Conservation (phyloP, 2,113 vertebrate genomes). For the Bufo bufo region DNA sequence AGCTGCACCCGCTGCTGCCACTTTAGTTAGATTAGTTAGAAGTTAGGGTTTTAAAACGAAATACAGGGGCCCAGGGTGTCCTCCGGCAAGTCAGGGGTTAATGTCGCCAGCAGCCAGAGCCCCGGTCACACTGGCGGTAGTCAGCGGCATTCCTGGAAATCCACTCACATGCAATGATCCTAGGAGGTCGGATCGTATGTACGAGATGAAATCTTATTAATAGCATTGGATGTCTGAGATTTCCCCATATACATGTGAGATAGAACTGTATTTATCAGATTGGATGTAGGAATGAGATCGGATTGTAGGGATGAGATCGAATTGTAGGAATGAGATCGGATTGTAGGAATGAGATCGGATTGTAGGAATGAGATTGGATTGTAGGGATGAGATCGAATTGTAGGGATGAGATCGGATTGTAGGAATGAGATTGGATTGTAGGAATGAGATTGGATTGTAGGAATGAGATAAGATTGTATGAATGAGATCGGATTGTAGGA, state of each 20-base stretch:
- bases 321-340: background rate
- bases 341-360: too few relatives aligned
- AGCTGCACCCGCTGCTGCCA: background rate
- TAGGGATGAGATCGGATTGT: too few relatives aligned
- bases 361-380: too few relatives aligned
- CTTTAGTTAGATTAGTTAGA: background rate
- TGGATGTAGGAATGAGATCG: background rate
- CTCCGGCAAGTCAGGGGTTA: background rate
- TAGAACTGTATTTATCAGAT: background rate
- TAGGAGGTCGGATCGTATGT: too few relatives aligned
- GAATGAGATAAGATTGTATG: background rate
- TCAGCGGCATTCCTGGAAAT: background rate
- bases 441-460: background rate
- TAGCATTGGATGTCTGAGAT: background rate
- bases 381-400: too few relatives aligned
- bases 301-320: background rate
- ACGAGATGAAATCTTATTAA: background rate
- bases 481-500: background rate
- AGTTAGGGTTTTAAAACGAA: background rate
- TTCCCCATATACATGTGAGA: background rate
- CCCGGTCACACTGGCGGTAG: background rate
- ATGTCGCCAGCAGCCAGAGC: background rate
- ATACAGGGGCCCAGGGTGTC: background rate
- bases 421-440: too few relatives aligned
- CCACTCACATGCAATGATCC: background rate